Percentiles rank a stretch among this genome's conserved stretches.
Evolutionary conservation across 2,888 invertebrate genomes (phyloP).

Genomic region (Cyrtodaria siliqua): DNA sequence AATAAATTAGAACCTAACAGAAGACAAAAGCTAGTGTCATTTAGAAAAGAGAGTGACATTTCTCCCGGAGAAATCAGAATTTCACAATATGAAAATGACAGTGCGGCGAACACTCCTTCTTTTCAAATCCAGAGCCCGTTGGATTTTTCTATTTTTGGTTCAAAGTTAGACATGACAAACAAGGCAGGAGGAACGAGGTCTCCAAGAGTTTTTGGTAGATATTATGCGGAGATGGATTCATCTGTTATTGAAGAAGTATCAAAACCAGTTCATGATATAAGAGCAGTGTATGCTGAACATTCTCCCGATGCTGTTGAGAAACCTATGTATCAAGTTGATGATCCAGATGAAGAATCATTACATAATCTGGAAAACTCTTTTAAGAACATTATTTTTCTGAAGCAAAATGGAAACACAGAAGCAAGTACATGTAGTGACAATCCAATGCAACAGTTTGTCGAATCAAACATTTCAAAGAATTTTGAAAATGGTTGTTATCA

Average conservation of each 20-base stretch:
- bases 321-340: too few species aligned
- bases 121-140: constrained; percentile 35
- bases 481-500: too few species aligned
- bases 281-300: neutral
- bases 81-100: neutral
- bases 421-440: neutral
- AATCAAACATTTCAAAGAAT: too few species aligned
- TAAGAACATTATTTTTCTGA: constrained; percentile 5
- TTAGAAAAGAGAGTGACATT: constrained; percentile 7
- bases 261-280: too few species aligned
- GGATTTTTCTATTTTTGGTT: constrained; percentile 36
- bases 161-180: constrained; percentile 1
- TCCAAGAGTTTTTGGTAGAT: constrained; percentile 53
- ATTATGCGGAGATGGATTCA: constrained; percentile 55
- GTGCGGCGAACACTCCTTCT: neutral
- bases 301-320: neutral
- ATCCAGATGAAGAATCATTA: neutral
- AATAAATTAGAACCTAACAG: neutral
- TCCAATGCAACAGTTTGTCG: too few species aligned
- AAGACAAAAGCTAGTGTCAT: neutral
- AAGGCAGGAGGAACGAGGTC: constrained; percentile 22
- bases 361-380: constrained; percentile 14
- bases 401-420: neutral
- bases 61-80: neutral
- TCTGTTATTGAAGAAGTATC: constrained; percentile 5